Conservation (phyloP, 37 sponge, comb jelly and placozoan genomes). For the Amphimedon queenslandica region DNA sequence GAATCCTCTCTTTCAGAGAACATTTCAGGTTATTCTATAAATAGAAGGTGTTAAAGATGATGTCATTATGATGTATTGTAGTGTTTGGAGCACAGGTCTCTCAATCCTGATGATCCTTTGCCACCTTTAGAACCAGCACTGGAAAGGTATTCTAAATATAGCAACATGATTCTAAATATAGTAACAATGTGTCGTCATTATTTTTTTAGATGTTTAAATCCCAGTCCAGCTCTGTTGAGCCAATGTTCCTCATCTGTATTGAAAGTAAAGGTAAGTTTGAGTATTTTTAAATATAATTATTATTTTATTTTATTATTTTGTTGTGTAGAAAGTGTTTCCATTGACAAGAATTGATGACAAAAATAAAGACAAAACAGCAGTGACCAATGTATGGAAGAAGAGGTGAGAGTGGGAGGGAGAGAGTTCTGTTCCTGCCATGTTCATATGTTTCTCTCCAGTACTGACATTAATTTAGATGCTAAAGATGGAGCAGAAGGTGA, state of each 20-base stretch:
- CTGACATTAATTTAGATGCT: slow-evolving; percentile 54
- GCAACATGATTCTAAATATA: background rate
- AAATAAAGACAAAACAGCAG: slow-evolving; percentile 14
- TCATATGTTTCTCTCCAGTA: background rate
- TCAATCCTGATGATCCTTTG: slow-evolving; percentile 50
- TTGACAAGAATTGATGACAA: slow-evolving; percentile 56
- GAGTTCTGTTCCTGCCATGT: background rate
- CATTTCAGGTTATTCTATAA: slow-evolving; percentile 51
- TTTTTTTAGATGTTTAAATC: slow-evolving; percentile 6
- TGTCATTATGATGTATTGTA: slow-evolving; percentile 1
- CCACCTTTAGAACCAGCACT: slow-evolving; percentile 70
- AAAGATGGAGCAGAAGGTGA: too few relatives aligned
- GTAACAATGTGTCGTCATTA: background rate
- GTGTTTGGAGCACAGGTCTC: slow-evolving; percentile 70
- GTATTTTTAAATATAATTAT: background rate
- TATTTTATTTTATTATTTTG: background rate
- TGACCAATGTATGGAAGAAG: slow-evolving; percentile 66
- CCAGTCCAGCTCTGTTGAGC: background rate
- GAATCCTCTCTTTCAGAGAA: slow-evolving; percentile 82
- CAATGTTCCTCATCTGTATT: background rate
- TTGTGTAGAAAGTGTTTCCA: slow-evolving; percentile 65
- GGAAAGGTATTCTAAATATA: background rate
- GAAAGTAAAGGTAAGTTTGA: slow-evolving; percentile 26
- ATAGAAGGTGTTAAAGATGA: background rate
- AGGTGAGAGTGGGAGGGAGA: slow-evolving; percentile 24